These are phyloP conservation scores for Rhynchophorus ferrugineus DNA, from an alignment of 1,140 invertebrate genomes.

Conservation along the genomic window DNA sequence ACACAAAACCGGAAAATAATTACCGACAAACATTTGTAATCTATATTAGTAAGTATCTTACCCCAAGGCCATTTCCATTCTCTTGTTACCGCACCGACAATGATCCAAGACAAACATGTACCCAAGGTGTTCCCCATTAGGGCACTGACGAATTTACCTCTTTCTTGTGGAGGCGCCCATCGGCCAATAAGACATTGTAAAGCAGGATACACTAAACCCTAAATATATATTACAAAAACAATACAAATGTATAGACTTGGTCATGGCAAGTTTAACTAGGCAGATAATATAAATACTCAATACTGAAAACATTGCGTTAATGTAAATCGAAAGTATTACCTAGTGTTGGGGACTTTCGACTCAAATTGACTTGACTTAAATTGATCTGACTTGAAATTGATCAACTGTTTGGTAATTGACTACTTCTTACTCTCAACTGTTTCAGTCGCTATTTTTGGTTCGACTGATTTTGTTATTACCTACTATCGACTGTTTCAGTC, in stretches of 20 bases:
- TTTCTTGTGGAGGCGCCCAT: conserved; percentile 66
- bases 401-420: no score
- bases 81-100: conserved; percentile 58
- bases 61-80: conserved; percentile 62
- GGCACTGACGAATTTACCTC: conserved; percentile 66
- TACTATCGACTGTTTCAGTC: no score
- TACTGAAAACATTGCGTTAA: no score
- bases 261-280: background rate
- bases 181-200: conserved; percentile 61
- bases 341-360: no score
- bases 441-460: no score
- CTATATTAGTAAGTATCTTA: no score
- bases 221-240: conserved; percentile 9
- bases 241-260: background rate
- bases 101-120: conserved; percentile 66
- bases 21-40: no score
- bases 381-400: no score
- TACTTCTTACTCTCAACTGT: no score
- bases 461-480: no score
- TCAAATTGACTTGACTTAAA: no score
- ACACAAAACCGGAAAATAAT: background rate
- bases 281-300: background rate
- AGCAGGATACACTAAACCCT: conserved; percentile 65
- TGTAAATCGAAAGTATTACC: no score
- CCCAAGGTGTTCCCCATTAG: conserved; percentile 69